These are phyloP conservation scores for Trichonephila clavata DNA, from an alignment of 1,140 invertebrate species.

Conservation along the genomic window DNA sequence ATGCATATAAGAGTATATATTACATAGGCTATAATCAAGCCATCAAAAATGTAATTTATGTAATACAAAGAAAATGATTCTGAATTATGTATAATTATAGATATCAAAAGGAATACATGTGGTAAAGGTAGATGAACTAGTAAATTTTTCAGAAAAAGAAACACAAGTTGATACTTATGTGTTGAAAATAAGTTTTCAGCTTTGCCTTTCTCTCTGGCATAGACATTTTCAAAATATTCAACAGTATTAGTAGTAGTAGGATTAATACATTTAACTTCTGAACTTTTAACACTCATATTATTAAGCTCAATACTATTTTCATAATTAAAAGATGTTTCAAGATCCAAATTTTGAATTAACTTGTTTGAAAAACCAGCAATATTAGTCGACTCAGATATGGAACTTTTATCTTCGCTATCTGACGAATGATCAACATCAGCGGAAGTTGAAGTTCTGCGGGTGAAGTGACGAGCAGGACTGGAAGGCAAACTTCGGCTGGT, in stretches of 20 bases:
- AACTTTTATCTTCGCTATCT: constrained; percentile 40
- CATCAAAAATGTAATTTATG: constrained; percentile 51
- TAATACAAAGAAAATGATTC: constrained; percentile 35
- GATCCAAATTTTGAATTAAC: not conserved
- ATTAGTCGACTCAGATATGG: not conserved
- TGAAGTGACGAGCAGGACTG: constrained; percentile 39
- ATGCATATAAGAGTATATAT: constrained; percentile 19
- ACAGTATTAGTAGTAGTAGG: not conserved
- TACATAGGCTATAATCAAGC: constrained; percentile 42
- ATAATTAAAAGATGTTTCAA: not conserved
- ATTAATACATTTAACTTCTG: not conserved
- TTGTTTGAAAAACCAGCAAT: not conserved
- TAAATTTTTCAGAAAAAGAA: not conserved
- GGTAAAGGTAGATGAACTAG: constrained; percentile 22
- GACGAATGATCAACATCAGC: constrained; percentile 23
- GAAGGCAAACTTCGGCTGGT: constrained; percentile 46
- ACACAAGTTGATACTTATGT: not conserved
- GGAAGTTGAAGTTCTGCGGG: not conserved
- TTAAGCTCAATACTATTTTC: constrained; percentile 8
- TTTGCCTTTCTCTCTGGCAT: not conserved
- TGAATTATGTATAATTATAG: constrained; percentile 56
- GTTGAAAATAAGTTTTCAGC: not conserved
- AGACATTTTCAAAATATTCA: constrained; percentile 44
- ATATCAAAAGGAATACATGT: constrained; percentile 19
- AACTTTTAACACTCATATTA: not conserved